Percentiles rank a stretch among this genome's conserved stretches.
Conservation (phyloP, 1,140 invertebrate genomes). For the Drosophila suzukii region DNA sequence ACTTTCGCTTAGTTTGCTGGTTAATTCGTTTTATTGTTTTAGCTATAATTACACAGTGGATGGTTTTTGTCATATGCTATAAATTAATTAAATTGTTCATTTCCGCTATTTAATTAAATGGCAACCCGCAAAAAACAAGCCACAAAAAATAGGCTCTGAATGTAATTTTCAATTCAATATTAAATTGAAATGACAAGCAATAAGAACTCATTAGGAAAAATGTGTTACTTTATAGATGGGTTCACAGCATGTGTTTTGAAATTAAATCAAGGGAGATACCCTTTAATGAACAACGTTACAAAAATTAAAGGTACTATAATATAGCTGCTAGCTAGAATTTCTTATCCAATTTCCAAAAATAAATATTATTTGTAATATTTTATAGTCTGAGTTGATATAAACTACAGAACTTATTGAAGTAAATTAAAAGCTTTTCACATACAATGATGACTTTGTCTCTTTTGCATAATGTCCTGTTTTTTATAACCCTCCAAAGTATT, state of each 20-base stretch:
- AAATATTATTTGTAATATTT: too few species aligned
- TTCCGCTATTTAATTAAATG: slow-evolving; percentile 74
- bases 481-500: slow-evolving; percentile 2
- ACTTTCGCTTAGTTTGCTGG: slow-evolving; percentile 20
- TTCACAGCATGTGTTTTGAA: background rate
- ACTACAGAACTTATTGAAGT: background rate
- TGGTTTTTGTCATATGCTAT: slow-evolving; percentile 38
- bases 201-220: slow-evolving; percentile 41
- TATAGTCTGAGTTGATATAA: too few species aligned
- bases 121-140: slow-evolving; percentile 7
- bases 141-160: slow-evolving; percentile 3
- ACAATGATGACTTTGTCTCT: background rate
- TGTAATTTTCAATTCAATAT: slow-evolving; percentile 48
- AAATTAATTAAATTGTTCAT: slow-evolving; percentile 79
- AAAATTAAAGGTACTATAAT: background rate
- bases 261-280: background rate
- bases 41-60: slow-evolving; percentile 26
- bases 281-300: background rate
- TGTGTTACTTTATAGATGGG: slow-evolving; percentile 10
- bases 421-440: background rate
- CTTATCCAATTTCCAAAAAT: too few species aligned
- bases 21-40: slow-evolving; percentile 13
- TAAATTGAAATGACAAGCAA: slow-evolving; percentile 66
- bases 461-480: background rate
- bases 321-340: too few species aligned